Base-by-base conservation (phyloP, 2,888 invertebrate species). In the Lampropteryx suffumata region DNA sequence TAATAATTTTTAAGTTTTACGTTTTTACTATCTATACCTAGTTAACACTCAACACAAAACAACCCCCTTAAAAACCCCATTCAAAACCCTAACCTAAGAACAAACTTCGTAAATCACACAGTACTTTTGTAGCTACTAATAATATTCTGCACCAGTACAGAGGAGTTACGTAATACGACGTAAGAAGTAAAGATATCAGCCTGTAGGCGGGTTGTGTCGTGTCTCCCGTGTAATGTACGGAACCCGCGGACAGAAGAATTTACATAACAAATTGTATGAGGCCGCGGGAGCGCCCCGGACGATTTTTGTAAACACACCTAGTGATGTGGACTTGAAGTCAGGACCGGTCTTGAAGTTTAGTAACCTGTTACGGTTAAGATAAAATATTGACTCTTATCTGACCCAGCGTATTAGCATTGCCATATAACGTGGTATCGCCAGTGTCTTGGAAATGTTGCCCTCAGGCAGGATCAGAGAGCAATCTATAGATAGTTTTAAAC, bases 191-290 rank as follows among this genome's bases (percentile, higher is more conserved):
- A 53, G 45, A 48, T 43, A 40, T 45, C 43, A 50, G 52, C 50
- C 48, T 34, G 24, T 35, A 57, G 51, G 49, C 36, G 41, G 34
- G 55, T 54, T 54, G 60, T 54, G 57, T 50, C 49, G 40, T 45
- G 37, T 50, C 42, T 43, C 39, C 14, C 35, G 36, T 32, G 50
- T 51, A 36, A n/a, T 12, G 27, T 45, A 51, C 51, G 55, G 54
- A 42, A 54, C 40, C 41, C 46, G 55, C 33, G 59, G 57, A 57
- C 58, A 51, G 44, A 49, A 11, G 42, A 46, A 61, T 61, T 61
- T 76, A 71, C 76, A 76, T 78, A 71, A 69, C 73, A 76, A 76
- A 77, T 77, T 73, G 71, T 69, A 64, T 62, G 69, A 69, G 67
- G 62, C 64, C 64, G 58, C 54, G 55, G 63, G 46, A 35, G 46